phyloP scores from a whole-genome alignment of 1,140 invertebrate species.

The Drosophila hydei region DNA sequence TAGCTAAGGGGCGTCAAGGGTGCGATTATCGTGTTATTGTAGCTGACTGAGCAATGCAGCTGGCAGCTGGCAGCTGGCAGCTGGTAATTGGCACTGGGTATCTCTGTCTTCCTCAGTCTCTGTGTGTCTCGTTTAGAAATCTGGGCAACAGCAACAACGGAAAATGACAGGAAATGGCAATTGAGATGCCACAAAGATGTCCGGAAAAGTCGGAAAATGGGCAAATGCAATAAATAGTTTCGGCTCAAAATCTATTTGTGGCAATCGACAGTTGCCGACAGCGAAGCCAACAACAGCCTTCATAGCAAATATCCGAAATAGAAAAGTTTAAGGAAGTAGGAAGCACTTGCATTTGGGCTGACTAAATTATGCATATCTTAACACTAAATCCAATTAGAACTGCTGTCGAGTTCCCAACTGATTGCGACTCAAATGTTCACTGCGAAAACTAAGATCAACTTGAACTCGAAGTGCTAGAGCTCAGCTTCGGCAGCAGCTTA shows the following conservation, averaged over 20 bases:
- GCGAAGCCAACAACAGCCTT: not conserved
- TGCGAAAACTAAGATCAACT: too few species aligned
- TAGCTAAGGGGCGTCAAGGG: too few species aligned
- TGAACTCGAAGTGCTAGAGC: too few species aligned
- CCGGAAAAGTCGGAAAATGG: not conserved
- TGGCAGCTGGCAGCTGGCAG: not conserved
- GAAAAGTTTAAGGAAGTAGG: not conserved
- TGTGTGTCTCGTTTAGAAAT: too few species aligned
- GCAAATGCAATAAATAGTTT: constrained; percentile 11
- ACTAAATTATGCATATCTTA: too few species aligned
- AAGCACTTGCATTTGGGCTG: too few species aligned
- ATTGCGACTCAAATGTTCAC: too few species aligned
- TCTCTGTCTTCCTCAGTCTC: not conserved
- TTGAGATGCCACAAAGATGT: constrained; percentile 8
- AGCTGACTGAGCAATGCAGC: too few species aligned
- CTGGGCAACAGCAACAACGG: not conserved
- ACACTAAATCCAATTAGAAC: too few species aligned
- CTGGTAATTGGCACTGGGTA: constrained; percentile 1
- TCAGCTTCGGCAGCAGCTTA: too few species aligned
- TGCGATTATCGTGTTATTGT: too few species aligned
- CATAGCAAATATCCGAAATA: not conserved
- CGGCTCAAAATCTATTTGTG: constrained; percentile 2
- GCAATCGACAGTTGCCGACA: not conserved
- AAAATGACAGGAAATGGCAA: constrained; percentile 1
- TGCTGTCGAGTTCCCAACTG: too few species aligned